Percentiles rank a stretch among this genome's conserved stretches.
Conservation (phyloP, 2,797 vertebrate species). For the Falco berigora region DNA sequence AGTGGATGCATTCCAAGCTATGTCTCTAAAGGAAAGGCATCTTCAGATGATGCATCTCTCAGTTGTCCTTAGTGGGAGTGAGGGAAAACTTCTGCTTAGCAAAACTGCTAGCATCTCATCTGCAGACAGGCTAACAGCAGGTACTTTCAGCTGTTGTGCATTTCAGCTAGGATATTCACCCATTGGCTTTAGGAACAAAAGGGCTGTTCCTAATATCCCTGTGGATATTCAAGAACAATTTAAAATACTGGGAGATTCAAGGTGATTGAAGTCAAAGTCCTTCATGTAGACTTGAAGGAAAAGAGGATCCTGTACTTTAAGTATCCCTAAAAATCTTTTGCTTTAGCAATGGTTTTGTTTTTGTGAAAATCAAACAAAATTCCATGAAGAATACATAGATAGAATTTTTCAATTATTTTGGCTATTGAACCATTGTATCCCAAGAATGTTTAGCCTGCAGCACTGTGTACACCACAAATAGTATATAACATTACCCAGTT, state of each 20-base stretch:
- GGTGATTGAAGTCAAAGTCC: background rate
- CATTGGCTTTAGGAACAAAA: background rate
- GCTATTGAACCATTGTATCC: background rate
- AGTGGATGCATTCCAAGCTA: background rate
- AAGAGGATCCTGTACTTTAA: background rate
- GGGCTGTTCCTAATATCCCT: background rate
- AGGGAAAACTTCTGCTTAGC: background rate
- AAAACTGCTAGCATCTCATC: background rate
- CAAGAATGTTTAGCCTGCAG: background rate
- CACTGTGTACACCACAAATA: background rate
- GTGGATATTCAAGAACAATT: background rate
- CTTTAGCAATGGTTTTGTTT: background rate
- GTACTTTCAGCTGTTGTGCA: background rate
- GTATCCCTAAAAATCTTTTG: background rate
- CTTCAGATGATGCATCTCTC: background rate
- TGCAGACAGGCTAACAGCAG: background rate
- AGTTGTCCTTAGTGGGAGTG: background rate
- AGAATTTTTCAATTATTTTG: background rate
- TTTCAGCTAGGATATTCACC: background rate
- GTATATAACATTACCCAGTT: constrained; percentile 1
- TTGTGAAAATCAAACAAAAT: background rate
- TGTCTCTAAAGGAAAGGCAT: background rate
- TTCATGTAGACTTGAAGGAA: background rate
- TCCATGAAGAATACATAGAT: background rate
- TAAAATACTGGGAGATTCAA: background rate